phyloP scores from a whole-genome alignment of 2,888 invertebrate species.

The Gibbula magus region DNA sequence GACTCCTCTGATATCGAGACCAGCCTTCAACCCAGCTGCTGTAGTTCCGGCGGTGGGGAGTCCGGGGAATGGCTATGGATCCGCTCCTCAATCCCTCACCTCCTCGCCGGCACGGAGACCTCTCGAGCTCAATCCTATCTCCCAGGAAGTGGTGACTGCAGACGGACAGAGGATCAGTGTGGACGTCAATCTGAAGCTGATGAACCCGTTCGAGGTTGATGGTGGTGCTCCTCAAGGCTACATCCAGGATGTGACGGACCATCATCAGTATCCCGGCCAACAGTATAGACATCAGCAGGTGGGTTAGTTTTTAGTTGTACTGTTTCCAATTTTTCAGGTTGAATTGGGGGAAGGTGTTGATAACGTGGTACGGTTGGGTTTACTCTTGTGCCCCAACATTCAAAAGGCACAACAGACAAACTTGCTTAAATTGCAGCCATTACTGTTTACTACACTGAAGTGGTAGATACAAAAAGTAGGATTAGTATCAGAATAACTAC shows the following conservation, averaged over 20 bases:
- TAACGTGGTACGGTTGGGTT: no score
- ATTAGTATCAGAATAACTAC: no score
- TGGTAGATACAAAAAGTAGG: no score
- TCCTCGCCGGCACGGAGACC: slow-evolving; percentile 45
- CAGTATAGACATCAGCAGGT: slow-evolving; percentile 18
- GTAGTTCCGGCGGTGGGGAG: slow-evolving; percentile 31
- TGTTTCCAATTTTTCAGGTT: no score
- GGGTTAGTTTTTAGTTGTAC: no score
- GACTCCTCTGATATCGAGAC: not conserved
- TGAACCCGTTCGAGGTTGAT: slow-evolving; percentile 26
- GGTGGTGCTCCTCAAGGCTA: not conserved
- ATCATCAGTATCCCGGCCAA: slow-evolving; percentile 21
- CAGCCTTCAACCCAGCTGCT: slow-evolving; percentile 29
- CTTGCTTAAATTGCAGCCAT: no score
- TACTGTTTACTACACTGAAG: no score
- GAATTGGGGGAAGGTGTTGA: no score
- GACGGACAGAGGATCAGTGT: slow-evolving; percentile 71
- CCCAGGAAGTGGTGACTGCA: slow-evolving; percentile 65
- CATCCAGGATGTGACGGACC: slow-evolving; percentile 22
- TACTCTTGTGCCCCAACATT: no score
- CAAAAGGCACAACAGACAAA: no score
- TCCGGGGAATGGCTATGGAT: no score
- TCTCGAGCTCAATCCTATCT: slow-evolving; percentile 58
- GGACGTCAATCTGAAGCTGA: slow-evolving; percentile 70
- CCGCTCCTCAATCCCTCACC: not conserved